A percentile compares a stretch with the other conserved stretches of the same genome.
Evolutionary conservation across 2,113 vertebrate species (phyloP).

Genomic region (Sorex fumeus): DNA sequence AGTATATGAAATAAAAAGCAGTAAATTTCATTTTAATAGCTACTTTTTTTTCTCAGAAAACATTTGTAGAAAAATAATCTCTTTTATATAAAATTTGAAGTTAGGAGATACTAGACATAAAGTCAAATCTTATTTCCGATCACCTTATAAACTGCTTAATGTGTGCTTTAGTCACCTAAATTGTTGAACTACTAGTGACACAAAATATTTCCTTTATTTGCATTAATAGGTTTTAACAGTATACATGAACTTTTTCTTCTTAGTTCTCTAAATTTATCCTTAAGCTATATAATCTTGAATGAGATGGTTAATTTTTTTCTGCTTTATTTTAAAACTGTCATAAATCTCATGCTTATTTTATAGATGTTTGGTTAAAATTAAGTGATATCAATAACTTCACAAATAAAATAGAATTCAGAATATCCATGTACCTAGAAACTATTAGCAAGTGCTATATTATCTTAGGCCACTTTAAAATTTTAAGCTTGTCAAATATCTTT

Average conservation of each 20-base stretch:
- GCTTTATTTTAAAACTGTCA: background rate
- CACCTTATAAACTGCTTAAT: background rate
- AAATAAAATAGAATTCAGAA: background rate
- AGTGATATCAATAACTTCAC: background rate
- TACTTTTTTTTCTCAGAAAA: background rate
- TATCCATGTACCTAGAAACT: conserved; percentile 1
- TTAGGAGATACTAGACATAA: background rate
- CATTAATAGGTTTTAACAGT: background rate
- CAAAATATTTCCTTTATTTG: conserved; percentile 31
- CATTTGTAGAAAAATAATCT: conserved; percentile 34
- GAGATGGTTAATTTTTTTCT: conserved; percentile 42
- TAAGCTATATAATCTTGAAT: conserved; percentile 30
- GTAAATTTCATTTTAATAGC: too few species aligned
- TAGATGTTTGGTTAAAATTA: conserved; percentile 6
- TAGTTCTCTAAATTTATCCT: background rate
- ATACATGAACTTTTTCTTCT: background rate
- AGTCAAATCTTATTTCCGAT: background rate
- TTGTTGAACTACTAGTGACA: background rate
- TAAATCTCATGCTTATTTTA: background rate
- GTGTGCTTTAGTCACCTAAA: background rate
- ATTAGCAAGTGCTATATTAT: background rate
- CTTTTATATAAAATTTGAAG: background rate
- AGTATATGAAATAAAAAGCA: background rate
- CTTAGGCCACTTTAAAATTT: conserved; percentile 33
- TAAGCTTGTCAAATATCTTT: conserved; percentile 41